Percentiles rank a stretch among this genome's conserved stretches.
Evolutionary conservation across 2,797 vertebrate genomes (phyloP).

Genomic region (Phalanger gymnotis): DNA sequence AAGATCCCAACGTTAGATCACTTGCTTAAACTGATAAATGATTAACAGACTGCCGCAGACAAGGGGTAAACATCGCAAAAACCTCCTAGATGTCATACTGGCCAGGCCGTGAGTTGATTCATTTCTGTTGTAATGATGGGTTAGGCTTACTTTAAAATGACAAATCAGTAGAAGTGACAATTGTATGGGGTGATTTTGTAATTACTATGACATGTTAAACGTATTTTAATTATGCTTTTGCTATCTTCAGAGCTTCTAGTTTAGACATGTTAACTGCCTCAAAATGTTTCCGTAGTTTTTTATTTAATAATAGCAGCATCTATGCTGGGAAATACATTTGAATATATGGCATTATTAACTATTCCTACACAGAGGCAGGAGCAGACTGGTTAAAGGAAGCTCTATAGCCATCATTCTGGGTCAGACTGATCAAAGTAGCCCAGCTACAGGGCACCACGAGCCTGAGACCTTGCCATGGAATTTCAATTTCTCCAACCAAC

Average conservation of each 20-base stretch:
- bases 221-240: conserved; percentile 68
- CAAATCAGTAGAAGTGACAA: conserved; percentile 26
- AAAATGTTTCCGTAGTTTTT: conserved; percentile 32
- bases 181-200: conserved; percentile 4
- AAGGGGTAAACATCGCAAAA: conserved; percentile 46
- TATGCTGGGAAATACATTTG: conserved; percentile 14
- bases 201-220: conserved; percentile 53
- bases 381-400: conserved; percentile 40
- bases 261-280: conserved; percentile 55
- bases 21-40: conserved; percentile 3
- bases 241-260: conserved; percentile 61
- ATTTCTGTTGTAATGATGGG: conserved; percentile 59
- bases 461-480: conserved; percentile 67
- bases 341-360: conserved; percentile 53
- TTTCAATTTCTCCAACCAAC: conserved; percentile 75
- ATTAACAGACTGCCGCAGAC: conserved; percentile 12
- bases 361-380: conserved; percentile 62
- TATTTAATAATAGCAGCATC: conserved; percentile 20
- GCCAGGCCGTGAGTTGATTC: conserved; percentile 57
- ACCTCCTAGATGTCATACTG: conserved; percentile 51
- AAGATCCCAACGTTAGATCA: neutral
- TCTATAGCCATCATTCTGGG: conserved; percentile 23
- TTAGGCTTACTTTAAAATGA: conserved; percentile 53
- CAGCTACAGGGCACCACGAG: conserved; percentile 37
- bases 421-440: conserved; percentile 47